Percentiles rank a stretch among this genome's conserved stretches.
phyloP scores from a whole-genome alignment of 2,113 vertebrate genomes.

The Boulengeromyrus knoepffleri region DNA sequence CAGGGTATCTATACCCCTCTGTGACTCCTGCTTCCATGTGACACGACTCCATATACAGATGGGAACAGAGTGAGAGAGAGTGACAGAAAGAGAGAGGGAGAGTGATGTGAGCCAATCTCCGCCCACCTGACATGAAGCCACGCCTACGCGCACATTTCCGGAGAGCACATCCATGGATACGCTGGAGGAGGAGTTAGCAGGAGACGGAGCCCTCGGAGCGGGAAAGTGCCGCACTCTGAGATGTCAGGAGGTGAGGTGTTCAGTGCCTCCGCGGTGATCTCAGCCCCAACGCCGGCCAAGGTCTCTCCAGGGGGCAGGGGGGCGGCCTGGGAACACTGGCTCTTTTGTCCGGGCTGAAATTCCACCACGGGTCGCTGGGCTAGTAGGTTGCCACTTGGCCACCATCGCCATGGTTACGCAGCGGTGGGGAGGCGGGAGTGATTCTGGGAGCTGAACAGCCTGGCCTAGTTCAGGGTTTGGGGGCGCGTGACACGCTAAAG shows the following conservation, averaged over 20 bases:
- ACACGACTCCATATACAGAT: neutral
- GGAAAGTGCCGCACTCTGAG: neutral
- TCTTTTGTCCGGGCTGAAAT: conserved; percentile 51
- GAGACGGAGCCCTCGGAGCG: neutral
- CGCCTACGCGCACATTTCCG: neutral
- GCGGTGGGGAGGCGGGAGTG: conserved; percentile 12
- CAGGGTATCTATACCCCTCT: neutral
- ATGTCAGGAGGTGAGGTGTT: neutral
- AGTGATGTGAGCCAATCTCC: neutral
- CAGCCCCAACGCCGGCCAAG: neutral
- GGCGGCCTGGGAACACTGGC: conserved; percentile 35
- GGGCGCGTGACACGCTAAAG: conserved; percentile 33
- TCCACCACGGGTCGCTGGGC: conserved; percentile 35
- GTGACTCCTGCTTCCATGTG: neutral
- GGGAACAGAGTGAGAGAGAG: neutral
- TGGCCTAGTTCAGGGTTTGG: conserved; percentile 39
- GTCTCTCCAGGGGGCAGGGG: neutral
- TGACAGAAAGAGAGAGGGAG: neutral
- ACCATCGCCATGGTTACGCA: conserved; percentile 53
- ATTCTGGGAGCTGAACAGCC: conserved; percentile 31
- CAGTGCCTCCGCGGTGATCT: neutral
- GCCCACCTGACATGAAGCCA: neutral
- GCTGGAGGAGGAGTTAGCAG: neutral
- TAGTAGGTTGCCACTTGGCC: conserved; percentile 43
- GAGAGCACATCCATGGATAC: neutral